Percentiles rank a stretch among this genome's conserved stretches.
Conservation (phyloP, 2,113 vertebrate species). For the Oreotrochilus melanogaster region DNA sequence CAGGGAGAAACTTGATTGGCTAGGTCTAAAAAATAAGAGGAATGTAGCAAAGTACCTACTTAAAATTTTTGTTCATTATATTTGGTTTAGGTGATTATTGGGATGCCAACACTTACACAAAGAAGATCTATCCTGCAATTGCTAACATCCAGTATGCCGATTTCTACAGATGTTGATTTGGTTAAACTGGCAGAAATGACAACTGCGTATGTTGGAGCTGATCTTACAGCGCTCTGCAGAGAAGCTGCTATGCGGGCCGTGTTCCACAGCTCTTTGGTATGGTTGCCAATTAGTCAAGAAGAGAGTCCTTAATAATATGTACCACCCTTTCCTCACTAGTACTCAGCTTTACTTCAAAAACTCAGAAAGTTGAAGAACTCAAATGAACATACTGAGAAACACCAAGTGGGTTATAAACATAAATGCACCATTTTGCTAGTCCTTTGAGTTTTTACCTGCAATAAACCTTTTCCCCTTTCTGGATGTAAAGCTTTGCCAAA, state of each 20-base stretch:
- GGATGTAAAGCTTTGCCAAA: neutral
- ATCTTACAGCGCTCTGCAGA: slow-evolving; percentile 91
- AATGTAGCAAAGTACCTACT: neutral
- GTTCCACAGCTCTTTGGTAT: slow-evolving; percentile 82
- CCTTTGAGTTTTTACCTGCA: neutral
- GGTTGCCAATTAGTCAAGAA: neutral
- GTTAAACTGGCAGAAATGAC: slow-evolving; percentile 87
- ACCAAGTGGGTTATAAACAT: neutral
- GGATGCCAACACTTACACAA: slow-evolving; percentile 87
- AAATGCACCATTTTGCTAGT: accelerated
- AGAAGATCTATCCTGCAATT: slow-evolving; percentile 86
- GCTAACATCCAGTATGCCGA: slow-evolving; percentile 84
- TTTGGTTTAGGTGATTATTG: slow-evolving; percentile 85
- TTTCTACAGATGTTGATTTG: slow-evolving; percentile 78
- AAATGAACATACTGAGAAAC: neutral
- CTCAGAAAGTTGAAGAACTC: neutral
- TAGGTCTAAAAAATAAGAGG: neutral
- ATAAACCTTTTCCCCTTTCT: neutral
- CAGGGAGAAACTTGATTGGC: neutral
- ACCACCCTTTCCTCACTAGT: neutral
- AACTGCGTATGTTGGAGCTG: slow-evolving; percentile 91
- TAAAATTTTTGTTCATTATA: neutral
- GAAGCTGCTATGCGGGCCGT: slow-evolving; percentile 90
- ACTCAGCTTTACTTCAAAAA: neutral
- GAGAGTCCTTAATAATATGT: neutral